Base-by-base conservation (phyloP, 2,888 invertebrate species). In the Ormia ochracea region DNA sequence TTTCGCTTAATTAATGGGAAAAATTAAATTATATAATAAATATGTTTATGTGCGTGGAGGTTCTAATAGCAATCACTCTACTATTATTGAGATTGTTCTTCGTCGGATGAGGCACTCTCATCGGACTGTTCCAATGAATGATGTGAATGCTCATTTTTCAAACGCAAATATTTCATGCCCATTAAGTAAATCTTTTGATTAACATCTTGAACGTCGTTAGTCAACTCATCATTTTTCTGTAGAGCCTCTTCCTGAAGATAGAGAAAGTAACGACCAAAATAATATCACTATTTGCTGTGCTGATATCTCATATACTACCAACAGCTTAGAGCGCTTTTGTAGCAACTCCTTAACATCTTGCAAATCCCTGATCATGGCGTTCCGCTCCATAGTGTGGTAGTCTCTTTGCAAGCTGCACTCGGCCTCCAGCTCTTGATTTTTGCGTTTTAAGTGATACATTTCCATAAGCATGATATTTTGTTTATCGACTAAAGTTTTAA, bases 371-470 rank as follows among this genome's bases (percentile, higher is more conserved):
- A 88, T 82, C 58, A 88, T 78, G 0, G 84, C 78, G 72, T 86
- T 85, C 0, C 88, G 84, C 63, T 88, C 87, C 82, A 85, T 81
- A 1, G 84, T 74, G 41, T 89, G 88, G 69, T 85, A 86, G 33
- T 88, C 87, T 0, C 88, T 84, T 50, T 89, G 89, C 12, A 85
- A 81, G 14, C 83, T 83, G 26, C 85, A 85, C 63, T 87, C 86
- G 1, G 78, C 78, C 38, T 85, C 83, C 4, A 89, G 74, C 14
- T 87, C 83, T 5, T 82, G 72, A 52, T 87, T 87, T 12, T 82
- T 78, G 10, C 82, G 80, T 19, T 87, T 87, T 19, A 87, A 54
- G 23, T 84, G 82, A 45, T 85, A 84, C 83, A 89, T 82, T 69
- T 89, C 87, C 38, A 81, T 79, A 1, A 88, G 63, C 26, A 89